Base-by-base conservation (phyloP, 2,797 vertebrate species). In the Fundulus diaphanus region DNA sequence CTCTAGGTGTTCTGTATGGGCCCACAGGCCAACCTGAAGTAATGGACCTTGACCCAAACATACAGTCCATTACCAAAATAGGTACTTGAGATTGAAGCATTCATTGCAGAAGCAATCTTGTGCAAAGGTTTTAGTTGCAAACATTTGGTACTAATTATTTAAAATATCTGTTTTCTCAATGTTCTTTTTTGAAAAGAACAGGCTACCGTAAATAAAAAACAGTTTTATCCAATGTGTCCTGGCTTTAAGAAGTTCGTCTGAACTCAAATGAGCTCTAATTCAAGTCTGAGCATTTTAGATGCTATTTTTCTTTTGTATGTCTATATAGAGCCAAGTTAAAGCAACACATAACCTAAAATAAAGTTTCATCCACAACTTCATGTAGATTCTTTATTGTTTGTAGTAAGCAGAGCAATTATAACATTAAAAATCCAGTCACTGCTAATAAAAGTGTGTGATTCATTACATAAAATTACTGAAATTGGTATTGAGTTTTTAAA, bases 1-100 rank as follows among this genome's bases (percentile, higher is more conserved):
- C 85, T 91, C 88, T 92, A 92, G 90, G 87, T 91, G 88, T 90
- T 88, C 85, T 74, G 40, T 89, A 86, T 88, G 81, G 86, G 74
- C 80, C 79, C 27, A 56, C 74, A 74, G 72, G 78, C 85, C 86
- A 81, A 81, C 82, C 76, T 87, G 82, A 88, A 91, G 90, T 81
- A 87, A 84, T 85, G 83, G 68, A 77, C 54, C 77, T 79, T 69
- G 82, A 90, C 88, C 82, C 46, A 1, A n/a, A 42, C 65, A 79
- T 79, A 72, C 49, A 86, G 73, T 76, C 48, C n/a, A 44, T 56
- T 54, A 74, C 24, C 42, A 74, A 70, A 77, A 78, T 54, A 82
- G 82, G 33, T 82, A 81, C 33, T 37, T 3, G 68, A 42, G 83
- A 20, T 83, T 83, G 22, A 89, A 77, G 16, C 72, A 59, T 63